Conservation (phyloP, 2,888 invertebrate species). For the Lithophane leautieri region DNA sequence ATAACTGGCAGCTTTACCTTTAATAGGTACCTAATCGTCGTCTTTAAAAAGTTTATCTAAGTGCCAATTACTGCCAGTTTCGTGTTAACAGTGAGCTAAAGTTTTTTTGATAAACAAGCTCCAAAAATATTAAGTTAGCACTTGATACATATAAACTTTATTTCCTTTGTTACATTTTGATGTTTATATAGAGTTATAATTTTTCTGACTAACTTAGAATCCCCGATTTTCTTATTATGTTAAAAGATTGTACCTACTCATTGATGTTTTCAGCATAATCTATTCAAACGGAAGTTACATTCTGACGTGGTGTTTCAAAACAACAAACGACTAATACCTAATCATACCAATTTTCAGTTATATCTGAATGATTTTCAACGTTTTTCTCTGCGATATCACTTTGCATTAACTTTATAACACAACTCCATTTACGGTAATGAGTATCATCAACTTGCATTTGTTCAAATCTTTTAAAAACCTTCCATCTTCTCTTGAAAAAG, state of each 20-base stretch:
- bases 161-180: not conserved
- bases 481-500: slow-evolving; percentile 27
- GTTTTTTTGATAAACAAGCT: slow-evolving; percentile 5
- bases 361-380: not conserved
- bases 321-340: not conserved
- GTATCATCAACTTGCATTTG: slow-evolving; percentile 26
- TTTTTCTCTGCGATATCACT: not conserved
- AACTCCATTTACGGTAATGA: slow-evolving; percentile 11
- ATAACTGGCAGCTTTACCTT: not conserved
- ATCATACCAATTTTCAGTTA: not conserved
- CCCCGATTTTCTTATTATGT: not conserved
- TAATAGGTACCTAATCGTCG: not conserved
- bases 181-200: not conserved
- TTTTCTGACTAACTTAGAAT: too few species aligned
- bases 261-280: not conserved
- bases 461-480: slow-evolving; percentile 10
- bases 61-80: slow-evolving; percentile 23
- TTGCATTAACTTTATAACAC: not conserved
- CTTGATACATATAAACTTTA: not conserved
- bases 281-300: not conserved
- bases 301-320: not conserved
- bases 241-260: too few species aligned
- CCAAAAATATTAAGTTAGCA: not conserved
- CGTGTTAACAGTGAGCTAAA: slow-evolving; percentile 2
- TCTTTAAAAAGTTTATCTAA: slow-evolving; percentile 5